Evolutionary conservation across 2,113 vertebrate species (phyloP).

Genomic region (Tichodroma muraria): DNA sequence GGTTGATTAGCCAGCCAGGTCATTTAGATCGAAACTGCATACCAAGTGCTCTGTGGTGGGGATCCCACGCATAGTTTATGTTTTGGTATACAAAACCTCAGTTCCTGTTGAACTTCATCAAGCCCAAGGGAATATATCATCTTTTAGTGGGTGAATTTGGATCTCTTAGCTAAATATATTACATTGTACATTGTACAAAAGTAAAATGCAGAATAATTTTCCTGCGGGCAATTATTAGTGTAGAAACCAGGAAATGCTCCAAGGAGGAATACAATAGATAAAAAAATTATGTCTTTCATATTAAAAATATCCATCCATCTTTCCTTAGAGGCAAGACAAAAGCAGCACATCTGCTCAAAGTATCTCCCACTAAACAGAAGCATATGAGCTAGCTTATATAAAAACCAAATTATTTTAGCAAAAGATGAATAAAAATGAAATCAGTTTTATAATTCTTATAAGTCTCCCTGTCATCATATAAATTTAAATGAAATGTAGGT

Average conservation of each 20-base stretch:
- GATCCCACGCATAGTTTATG: neutral
- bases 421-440: neutral
- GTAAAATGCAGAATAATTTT: neutral
- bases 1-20: neutral
- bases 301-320: neutral
- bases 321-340: neutral
- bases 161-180: neutral
- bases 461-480: neutral
- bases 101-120: neutral
- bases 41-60: neutral
- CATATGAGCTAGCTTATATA: neutral
- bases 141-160: neutral
- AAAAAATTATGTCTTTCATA: neutral
- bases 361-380: neutral
- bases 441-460: neutral
- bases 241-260: neutral
- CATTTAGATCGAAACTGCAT: neutral
- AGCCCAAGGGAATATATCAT: neutral
- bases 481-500: neutral
- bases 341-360: neutral
- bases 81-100: neutral
- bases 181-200: neutral
- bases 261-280: neutral
- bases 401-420: neutral
- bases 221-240: neutral